Percentiles rank a stretch among this genome's conserved stretches.
Evolutionary conservation across 2,888 invertebrate genomes (phyloP).

Genomic region (Ochropacha duplaris): DNA sequence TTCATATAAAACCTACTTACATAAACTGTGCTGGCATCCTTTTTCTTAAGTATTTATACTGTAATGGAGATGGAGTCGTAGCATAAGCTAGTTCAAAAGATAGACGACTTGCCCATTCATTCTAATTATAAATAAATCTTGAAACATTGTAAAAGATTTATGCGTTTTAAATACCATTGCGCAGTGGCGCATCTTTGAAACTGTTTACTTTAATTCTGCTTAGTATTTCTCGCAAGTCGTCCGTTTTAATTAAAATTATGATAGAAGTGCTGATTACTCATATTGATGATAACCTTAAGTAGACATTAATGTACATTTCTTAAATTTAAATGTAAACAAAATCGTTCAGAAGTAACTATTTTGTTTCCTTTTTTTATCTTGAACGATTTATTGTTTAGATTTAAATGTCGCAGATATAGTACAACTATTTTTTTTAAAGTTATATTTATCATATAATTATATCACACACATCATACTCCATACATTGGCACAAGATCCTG

Average conservation of each 20-base stretch:
- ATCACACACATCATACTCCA: background rate
- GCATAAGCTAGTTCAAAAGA: background rate
- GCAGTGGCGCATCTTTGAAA: background rate
- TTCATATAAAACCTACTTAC: background rate
- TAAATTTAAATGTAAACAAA: too few relatives aligned
- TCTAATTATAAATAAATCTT: background rate
- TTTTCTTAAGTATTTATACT: background rate
- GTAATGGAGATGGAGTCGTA: background rate
- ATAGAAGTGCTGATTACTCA: background rate
- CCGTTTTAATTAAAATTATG: background rate
- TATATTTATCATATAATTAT: too few relatives aligned
- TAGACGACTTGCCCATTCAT: background rate
- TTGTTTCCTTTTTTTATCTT: too few relatives aligned
- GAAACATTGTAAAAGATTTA: slow-evolving; percentile 1
- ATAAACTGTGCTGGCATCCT: background rate
- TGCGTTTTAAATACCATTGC: background rate
- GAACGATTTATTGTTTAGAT: too few relatives aligned
- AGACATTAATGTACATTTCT: too few relatives aligned
- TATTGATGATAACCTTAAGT: too few relatives aligned
- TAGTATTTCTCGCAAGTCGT: background rate
- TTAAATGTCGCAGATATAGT: too few relatives aligned
- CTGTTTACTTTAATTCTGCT: background rate
- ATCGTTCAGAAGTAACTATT: too few relatives aligned
- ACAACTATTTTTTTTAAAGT: too few relatives aligned
- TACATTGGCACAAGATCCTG: slow-evolving; percentile 1